Evolutionary conservation across 1,140 invertebrate species (phyloP), one percentile per base, ranked within the genome.

Genomic region (Penaeus japonicus): DNA sequence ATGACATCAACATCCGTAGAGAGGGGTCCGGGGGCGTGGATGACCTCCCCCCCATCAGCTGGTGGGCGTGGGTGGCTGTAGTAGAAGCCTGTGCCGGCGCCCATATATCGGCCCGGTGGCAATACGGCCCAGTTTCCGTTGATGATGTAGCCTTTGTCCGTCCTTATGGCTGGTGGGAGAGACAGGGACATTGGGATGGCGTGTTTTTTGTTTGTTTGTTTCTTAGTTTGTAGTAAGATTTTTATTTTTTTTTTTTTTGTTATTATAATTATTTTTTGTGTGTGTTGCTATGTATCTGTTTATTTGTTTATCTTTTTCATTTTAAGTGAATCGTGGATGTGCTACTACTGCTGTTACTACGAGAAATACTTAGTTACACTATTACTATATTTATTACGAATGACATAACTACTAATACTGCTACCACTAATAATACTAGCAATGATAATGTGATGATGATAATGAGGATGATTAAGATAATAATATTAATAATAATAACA

Each of bases 1-100:
- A 97, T 95, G 62, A 98, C 95, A 91, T 97, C 96, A 27, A 98
- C 92, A 1, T 96, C 92, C 84, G 96, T 94, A 55, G 94, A 93
- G 57, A 97, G 93, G n/a, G 97, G 97, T 73, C 97, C 97, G 73
- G 94, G 92, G 27, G 96, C 94, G 62, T 94, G 94, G 83, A 97
- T 93, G 27, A 89, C 90, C 89, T 93, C 92, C 0, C 86, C 82
- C 20, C 39, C 78, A n/a, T 94, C 93, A 92, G 96, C 94, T 90
- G 93, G 92, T 87, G 95, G 94, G 89, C 95, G 94, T 18, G 79
- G 70, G 27, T 81, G 80, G 57, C 94, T 93, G 92, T 98, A 98
- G 57, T 94, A 93, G 92, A 98, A 97, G 54, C 94, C 94, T 5
- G 96, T 95, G 15, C 96, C 97, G 7, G 95, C 96, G 7, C 95